Base-by-base conservation (phyloP, 2,113 vertebrate species). In the Psammodynastes pulverulentus region DNA sequence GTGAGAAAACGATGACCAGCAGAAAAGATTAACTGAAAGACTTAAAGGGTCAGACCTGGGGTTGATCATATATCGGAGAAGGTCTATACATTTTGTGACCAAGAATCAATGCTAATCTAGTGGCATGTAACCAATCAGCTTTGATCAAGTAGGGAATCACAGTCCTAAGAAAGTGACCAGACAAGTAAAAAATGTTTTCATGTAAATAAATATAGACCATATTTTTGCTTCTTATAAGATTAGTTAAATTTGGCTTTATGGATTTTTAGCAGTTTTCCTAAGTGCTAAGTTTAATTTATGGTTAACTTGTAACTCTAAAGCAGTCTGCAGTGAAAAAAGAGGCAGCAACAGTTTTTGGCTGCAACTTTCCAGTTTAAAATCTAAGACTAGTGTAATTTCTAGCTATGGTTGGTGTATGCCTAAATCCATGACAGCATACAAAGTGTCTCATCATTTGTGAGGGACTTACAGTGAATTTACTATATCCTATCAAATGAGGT, bases 201-300 rank as follows among this genome's bases (percentile, higher is more conserved):
- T 96, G 95, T 95, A 94, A 96, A 95, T 94, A 92, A 95, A 96
- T 94, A 93, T 93, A 95, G 95, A 94, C 54, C 93, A 94, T 89
- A 92, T 53, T 94, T 93, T 92, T 56, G 88, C 21, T 1, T 43
- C 2, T 90, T 94, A 48, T 79, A 94, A 91, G 91, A 93, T 34
- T 67, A 89, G 67, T 93, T 23, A 0, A 10, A 0, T 93, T 90
- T 72, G 91, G 92, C 93, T 91, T 53, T n/a, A 87, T 89, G 52
- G 1, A 79, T 88, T 92, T 79, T 51, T 0, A 0, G 85, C 90
- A 90, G 89, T 89, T 29, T 19, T 15, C 84, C 91, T 89, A 46
- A 88, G 0, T 3, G 89, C 88, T 91, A 92, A 86, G 67, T 58
- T 58, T 58, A 58, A 58, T 6, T 26, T 84, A 26, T 58, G 29